Percentiles rank a stretch among this genome's conserved stretches.
These are phyloP conservation scores for Drosophila littoralis DNA, from an alignment of 1,140 invertebrate genomes.

Conservation along the genomic window DNA sequence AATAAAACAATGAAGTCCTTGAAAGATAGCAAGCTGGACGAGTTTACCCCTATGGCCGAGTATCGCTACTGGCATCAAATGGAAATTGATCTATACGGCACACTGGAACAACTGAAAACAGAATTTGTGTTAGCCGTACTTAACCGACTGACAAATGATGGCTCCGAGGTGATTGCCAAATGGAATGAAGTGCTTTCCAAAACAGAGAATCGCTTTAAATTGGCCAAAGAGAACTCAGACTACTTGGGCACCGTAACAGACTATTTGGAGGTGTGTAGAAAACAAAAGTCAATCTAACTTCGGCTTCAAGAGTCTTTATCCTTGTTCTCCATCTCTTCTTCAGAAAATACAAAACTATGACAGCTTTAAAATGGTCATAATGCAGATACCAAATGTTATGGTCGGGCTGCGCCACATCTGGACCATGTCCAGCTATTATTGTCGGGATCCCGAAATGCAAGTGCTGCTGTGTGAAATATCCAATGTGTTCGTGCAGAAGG, in stretches of 20 bases:
- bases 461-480: conserved; percentile 92
- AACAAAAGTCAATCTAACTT: background rate
- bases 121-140: conserved; percentile 88
- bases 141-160: conserved; percentile 46
- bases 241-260: conserved; percentile 92
- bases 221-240: conserved; percentile 93
- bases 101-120: conserved; percentile 92
- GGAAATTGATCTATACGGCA: conserved; percentile 89
- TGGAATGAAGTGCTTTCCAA: conserved; percentile 86
- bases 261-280: conserved; percentile 89
- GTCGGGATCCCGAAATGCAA: conserved; percentile 90
- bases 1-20: conserved; percentile 85
- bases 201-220: conserved; percentile 89
- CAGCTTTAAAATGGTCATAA: conserved; percentile 89
- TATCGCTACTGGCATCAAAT: conserved; percentile 93
- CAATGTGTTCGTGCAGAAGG: conserved; percentile 91
- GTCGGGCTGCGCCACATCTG: conserved; percentile 93
- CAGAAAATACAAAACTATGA: conserved; percentile 90
- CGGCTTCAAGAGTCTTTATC: no score
- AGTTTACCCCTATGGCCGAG: conserved; percentile 91
- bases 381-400: conserved; percentile 91
- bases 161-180: conserved; percentile 37
- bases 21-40: conserved; percentile 85
- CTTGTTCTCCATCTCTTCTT: background rate
- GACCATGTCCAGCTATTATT: conserved; percentile 91